Conservation (phyloP, 2,888 invertebrate species). For the Hetaerina titia region DNA sequence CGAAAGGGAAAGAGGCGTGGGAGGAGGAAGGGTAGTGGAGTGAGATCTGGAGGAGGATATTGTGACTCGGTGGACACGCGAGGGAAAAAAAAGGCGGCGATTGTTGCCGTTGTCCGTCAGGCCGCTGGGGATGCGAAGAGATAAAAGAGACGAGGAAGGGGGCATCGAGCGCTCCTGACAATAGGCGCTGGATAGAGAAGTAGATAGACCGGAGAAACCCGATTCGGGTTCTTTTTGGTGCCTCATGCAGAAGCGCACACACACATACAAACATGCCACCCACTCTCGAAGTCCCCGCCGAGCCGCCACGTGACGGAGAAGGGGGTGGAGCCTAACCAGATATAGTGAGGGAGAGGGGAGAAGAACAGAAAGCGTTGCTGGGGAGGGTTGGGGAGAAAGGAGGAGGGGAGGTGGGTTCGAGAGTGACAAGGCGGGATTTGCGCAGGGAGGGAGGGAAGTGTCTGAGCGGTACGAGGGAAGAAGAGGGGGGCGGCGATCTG, state of each 20-base stretch:
- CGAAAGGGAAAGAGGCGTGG: neutral
- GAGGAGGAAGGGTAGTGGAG: neutral
- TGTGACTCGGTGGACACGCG: constrained; percentile 8
- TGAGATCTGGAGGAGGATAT: neutral
- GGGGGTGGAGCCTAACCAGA: constrained; percentile 56
- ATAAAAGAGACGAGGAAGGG: neutral
- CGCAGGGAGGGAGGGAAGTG: constrained; percentile 50
- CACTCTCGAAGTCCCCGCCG: constrained; percentile 29
- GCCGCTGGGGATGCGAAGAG: neutral
- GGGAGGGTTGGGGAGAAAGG: neutral
- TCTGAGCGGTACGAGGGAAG: neutral
- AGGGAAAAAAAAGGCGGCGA: constrained; percentile 36
- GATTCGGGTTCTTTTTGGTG: constrained; percentile 27
- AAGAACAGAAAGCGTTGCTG: neutral
- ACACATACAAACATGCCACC: neutral
- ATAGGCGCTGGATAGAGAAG: constrained; percentile 32
- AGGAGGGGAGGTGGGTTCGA: neutral
- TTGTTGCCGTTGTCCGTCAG: constrained; percentile 29
- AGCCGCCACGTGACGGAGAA: constrained; percentile 56
- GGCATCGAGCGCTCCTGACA: neutral
- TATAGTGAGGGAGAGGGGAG: constrained; percentile 37
- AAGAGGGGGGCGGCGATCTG: constrained; percentile 16
- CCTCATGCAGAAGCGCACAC: neutral
- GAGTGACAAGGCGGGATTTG: constrained; percentile 64
- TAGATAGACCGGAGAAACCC: constrained; percentile 43